Evolutionary conservation across 2,888 invertebrate genomes (phyloP).

Genomic region (Noctuana brunneofusca): DNA sequence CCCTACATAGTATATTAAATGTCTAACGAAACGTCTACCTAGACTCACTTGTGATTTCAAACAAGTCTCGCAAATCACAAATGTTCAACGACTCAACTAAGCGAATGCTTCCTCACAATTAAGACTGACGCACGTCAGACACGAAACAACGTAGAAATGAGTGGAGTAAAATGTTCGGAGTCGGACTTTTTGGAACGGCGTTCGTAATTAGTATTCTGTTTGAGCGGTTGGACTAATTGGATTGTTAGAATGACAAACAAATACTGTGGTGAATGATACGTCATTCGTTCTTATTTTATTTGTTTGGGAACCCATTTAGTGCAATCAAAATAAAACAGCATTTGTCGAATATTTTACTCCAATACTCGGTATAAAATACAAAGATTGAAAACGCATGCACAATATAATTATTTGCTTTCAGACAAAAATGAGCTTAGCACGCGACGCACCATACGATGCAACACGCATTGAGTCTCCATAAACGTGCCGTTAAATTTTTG

Average conservation of each 20-base stretch:
- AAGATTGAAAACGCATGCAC: too few species aligned
- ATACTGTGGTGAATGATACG: slow-evolving; percentile 39
- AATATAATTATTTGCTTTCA: too few species aligned
- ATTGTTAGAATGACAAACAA: slow-evolving; percentile 62
- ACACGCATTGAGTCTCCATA: too few species aligned
- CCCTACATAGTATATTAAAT: too few species aligned
- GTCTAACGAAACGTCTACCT: neutral
- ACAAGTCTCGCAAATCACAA: slow-evolving; percentile 3
- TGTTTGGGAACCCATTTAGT: too few species aligned
- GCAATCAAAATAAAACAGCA: too few species aligned
- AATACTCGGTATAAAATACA: too few species aligned
- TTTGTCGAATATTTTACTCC: too few species aligned
- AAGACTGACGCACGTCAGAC: slow-evolving; percentile 23
- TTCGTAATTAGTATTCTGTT: slow-evolving; percentile 61
- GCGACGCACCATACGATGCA: too few species aligned
- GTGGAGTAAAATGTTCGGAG: slow-evolving; percentile 21
- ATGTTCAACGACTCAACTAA: neutral
- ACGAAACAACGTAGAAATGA: slow-evolving; percentile 10
- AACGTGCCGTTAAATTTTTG: too few species aligned
- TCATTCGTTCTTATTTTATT: slow-evolving; percentile 41
- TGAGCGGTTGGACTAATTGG: slow-evolving; percentile 56
- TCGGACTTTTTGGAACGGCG: slow-evolving; percentile 25
- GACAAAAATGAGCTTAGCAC: too few species aligned
- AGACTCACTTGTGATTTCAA: neutral
- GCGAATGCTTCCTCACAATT: slow-evolving; percentile 11